Evolutionary conservation across 2,113 vertebrate species (phyloP).

Genomic region (Acrocephalus arundinaceus): DNA sequence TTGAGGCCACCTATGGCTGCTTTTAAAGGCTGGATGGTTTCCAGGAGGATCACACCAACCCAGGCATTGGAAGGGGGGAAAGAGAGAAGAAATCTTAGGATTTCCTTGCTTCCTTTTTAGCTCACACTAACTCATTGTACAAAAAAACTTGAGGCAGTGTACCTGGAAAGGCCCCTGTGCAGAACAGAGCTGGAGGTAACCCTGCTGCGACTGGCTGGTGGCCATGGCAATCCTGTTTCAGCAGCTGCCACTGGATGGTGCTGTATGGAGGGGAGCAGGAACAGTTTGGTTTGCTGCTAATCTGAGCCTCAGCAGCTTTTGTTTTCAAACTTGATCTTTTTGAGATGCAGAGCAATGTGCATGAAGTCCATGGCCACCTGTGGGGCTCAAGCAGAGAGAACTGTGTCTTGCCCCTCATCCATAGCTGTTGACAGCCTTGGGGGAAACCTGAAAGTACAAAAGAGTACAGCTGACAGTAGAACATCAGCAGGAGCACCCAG

Average conservation of each 20-base stretch:
- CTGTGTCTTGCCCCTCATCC: neutral
- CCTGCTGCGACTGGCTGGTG: fast-evolving
- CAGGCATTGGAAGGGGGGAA: neutral
- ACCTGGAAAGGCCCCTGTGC: neutral
- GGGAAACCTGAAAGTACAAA: neutral
- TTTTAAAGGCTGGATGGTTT: neutral
- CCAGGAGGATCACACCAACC: neutral
- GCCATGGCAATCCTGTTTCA: neutral
- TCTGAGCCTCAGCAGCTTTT: neutral
- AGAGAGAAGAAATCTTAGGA: neutral
- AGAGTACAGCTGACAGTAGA: neutral
- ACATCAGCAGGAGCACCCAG: fast-evolving
- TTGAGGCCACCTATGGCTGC: neutral
- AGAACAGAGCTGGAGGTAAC: neutral
- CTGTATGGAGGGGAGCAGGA: fast-evolving
- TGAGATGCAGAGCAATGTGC: fast-evolving
- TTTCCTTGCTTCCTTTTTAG: neutral
- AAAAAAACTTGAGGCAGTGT: neutral
- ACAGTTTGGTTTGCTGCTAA: neutral
- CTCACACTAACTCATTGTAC: neutral
- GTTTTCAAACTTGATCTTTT: neutral
- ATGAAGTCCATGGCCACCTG: fast-evolving
- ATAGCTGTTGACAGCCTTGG: neutral
- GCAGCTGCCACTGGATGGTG: neutral
- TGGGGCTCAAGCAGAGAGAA: neutral